A percentile compares a stretch with the other conserved stretches of the same genome.
Conservation (phyloP, 2,888 invertebrate genomes). For the Drosophila merina region DNA sequence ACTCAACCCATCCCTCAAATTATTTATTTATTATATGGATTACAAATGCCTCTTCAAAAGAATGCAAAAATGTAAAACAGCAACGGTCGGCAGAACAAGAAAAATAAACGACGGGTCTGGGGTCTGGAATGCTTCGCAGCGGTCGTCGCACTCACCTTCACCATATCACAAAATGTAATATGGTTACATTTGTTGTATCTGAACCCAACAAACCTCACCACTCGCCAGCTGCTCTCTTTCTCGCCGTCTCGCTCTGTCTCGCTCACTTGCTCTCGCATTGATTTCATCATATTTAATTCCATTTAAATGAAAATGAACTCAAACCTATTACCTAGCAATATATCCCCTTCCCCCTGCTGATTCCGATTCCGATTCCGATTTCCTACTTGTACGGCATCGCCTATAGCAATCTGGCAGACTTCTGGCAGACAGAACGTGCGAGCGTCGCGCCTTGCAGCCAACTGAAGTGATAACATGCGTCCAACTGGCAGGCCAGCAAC, state of each 20-base stretch:
- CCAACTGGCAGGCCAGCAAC: slow-evolving; percentile 9
- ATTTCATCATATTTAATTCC: slow-evolving; percentile 79
- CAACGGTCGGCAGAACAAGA: slow-evolving; percentile 6
- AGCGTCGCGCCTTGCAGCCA: slow-evolving; percentile 62
- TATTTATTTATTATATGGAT: slow-evolving; percentile 76
- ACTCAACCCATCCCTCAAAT: slow-evolving; percentile 42
- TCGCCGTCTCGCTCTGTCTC: slow-evolving; percentile 2
- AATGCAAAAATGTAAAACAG: slow-evolving; percentile 37
- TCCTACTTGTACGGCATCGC: slow-evolving; percentile 11
- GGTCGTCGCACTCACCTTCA: slow-evolving; percentile 73
- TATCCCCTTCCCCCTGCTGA: neutral
- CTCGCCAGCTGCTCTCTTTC: slow-evolving; percentile 28
- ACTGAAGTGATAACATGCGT: slow-evolving; percentile 70
- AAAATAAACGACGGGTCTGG: slow-evolving; percentile 5
- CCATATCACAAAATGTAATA: slow-evolving; percentile 46
- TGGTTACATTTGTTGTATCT: neutral
- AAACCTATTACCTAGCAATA: slow-evolving; percentile 68
- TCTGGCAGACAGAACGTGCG: slow-evolving; percentile 54
- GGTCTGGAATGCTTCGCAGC: slow-evolving; percentile 65
- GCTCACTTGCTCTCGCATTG: slow-evolving; percentile 51
- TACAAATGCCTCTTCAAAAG: slow-evolving; percentile 53
- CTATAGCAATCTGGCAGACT: slow-evolving; percentile 47
- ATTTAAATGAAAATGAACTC: slow-evolving; percentile 78
- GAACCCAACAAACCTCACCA: slow-evolving; percentile 37
- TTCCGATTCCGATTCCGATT: neutral